Evolutionary conservation across 2,797 vertebrate species (phyloP).

Genomic region (Sebastes iracundus): DNA sequence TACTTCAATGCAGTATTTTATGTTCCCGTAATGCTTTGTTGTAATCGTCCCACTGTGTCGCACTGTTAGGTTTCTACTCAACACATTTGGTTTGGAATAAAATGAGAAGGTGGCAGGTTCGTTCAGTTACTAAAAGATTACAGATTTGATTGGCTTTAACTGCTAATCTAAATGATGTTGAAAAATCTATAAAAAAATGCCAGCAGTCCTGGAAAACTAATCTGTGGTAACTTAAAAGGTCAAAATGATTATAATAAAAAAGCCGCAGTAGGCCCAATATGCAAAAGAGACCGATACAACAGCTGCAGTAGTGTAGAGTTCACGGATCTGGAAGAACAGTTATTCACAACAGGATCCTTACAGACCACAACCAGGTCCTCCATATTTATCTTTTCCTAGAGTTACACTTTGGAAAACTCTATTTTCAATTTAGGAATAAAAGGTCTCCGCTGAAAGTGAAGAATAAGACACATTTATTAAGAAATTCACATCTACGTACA

Average conservation of each 20-base stretch:
- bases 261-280: not conserved
- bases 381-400: not conserved
- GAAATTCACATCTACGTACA: not conserved
- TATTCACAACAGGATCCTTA: not conserved
- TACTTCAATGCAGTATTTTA: constrained; percentile 15
- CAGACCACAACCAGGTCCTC: not conserved
- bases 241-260: not conserved
- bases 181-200: not conserved
- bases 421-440: not conserved
- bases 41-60: not conserved
- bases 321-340: not conserved
- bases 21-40: constrained; percentile 32
- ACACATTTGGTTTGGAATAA: not conserved
- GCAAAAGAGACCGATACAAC: not conserved
- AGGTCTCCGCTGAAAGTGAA: not conserved
- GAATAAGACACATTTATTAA: constrained; percentile 2
- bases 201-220: not conserved
- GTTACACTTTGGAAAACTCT: not conserved
- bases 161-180: not conserved
- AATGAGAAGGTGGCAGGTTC: not conserved
- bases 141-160: constrained; percentile 11
- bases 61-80: not conserved
- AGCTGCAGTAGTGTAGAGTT: not conserved
- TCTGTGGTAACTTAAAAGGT: constrained; percentile 2
- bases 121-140: not conserved